Evolutionary conservation across 37 sponge, comb jelly and placozoan genomes (phyloP), one percentile per base, ranked within the genome.

Genomic region (Tethya wilhelma): DNA sequence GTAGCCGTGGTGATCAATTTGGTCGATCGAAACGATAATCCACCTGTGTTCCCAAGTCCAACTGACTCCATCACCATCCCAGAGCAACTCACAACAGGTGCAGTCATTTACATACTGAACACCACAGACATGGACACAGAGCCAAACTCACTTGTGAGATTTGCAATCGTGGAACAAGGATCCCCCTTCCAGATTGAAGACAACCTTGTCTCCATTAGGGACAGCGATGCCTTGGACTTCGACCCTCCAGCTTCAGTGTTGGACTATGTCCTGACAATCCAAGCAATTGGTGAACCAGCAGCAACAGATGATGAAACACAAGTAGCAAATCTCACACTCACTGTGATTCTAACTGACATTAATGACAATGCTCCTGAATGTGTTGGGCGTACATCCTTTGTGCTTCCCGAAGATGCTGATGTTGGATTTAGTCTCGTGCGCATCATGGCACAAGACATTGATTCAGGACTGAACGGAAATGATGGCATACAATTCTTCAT

Each of bases 291-390:
- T 82, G 29, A 32, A 20, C 93, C 93, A 56, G 78, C 66, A 59
- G 76, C 63, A 5, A 14, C 64, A 17, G 90, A 78, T 31, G 87
- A 89, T 66, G 76, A 39, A 31, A 64, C 67, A 20, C 81, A 79
- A 29, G 71, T 36, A 37, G 65, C 82, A n/a, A 71, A 82, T 36
- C 63, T 89, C 53, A 72, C 79, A 28, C 60, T 92, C 23, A 73
- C 53, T 0, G 42, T 96, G 11, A 74, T 40, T 38, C 33, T 94
- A 2, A 68, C 43, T 76, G 90, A 90, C 36, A 73, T 79, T 39
- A 90, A 90, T 76, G 91, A 90, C 73, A 90, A 90, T 59, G 38
- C 74, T 26, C 91, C 91, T 34, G 58, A 46, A 8, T 86, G 91
- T 79, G 59, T 64, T 26, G 75, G 71, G 4, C n/a, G 46, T 22